A percentile compares a stretch with the other conserved stretches of the same genome.
phyloP scores from a whole-genome alignment of 2,888 invertebrate species.

The Archaeoteleia sp. region DNA sequence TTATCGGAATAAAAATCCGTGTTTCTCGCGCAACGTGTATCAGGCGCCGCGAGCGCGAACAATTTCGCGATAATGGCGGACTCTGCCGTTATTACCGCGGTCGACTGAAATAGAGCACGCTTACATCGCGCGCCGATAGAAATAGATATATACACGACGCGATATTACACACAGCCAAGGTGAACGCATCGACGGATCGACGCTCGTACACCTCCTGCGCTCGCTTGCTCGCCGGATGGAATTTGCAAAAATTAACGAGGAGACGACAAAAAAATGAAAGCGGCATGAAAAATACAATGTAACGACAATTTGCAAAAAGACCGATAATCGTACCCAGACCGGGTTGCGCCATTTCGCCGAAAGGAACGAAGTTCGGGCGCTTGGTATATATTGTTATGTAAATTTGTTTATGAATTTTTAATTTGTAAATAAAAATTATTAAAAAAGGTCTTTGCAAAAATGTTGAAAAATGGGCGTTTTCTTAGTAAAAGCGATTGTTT shows the following conservation, averaged over 20 bases:
- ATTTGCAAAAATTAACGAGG: slow-evolving; percentile 53
- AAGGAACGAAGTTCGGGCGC: too few species aligned
- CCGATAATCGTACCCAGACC: too few species aligned
- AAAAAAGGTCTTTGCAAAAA: not conserved
- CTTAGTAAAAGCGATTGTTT: too few species aligned
- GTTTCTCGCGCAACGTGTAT: slow-evolving; percentile 29
- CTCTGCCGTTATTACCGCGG: slow-evolving; percentile 26
- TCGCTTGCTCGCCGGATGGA: slow-evolving; percentile 46
- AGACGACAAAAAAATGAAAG: slow-evolving; percentile 43
- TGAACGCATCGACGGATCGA: slow-evolving; percentile 49
- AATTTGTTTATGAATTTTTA: too few species aligned
- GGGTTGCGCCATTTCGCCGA: too few species aligned
- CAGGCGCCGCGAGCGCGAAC: slow-evolving; percentile 33
- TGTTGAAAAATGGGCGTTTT: not conserved
- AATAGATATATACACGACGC: slow-evolving; percentile 42
- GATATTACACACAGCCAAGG: slow-evolving; percentile 48
- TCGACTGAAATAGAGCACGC: slow-evolving; percentile 46
- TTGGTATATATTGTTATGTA: too few species aligned
- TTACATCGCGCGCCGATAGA: slow-evolving; percentile 45
- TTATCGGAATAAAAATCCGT: slow-evolving; percentile 16
- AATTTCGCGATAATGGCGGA: slow-evolving; percentile 29
- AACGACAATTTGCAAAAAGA: slow-evolving; percentile 11
- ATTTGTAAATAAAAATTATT: too few species aligned
- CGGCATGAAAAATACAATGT: slow-evolving; percentile 23
- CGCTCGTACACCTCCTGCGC: slow-evolving; percentile 45